Evolutionary conservation across 2,113 vertebrate species (phyloP), one percentile per base, ranked within the genome.

Genomic region (Chionis minor): DNA sequence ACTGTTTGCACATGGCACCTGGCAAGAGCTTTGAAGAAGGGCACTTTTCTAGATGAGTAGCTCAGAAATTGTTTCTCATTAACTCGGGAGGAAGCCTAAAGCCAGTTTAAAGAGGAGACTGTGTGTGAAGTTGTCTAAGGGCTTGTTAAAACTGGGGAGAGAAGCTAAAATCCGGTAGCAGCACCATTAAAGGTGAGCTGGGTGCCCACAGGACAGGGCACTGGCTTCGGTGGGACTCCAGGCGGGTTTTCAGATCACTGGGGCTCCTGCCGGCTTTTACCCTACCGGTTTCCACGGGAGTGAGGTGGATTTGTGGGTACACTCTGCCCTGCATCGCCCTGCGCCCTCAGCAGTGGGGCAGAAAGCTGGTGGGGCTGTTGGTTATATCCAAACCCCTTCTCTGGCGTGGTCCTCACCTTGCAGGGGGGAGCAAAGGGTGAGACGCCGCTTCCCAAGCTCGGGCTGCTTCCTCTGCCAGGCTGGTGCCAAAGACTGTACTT

Each of bases 11-110:
- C 90, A 71, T 86, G 86, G 90, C 95, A 97, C 95, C 95, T 97
- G 92, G 86, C 88, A 97, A 52, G 89, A 58, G 67, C 96, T 98
- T 97, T 96, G 95, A 97, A 97, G 93, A 88, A 65, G 61, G 93
- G 87, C 73, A 73, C 40, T 72, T 62, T 81, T 73, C 55, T 71
- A 27, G 89, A 94, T 74, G 69, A 96, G 93, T 56, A 94, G 90
- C 52, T 52, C 86, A 70, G 83, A 75, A 91, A 78, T 88, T 90
- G 80, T 85, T 97, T 95, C 81, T 96, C 88, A 33, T 88, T 75
- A 95, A 91, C 69, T 88, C 20, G 4, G 80, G 45, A 94, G 91
- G 91, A 92, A 96, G 89, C 87, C 92, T 91, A 40, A 85, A 84
- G 65, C 19, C 71, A 47, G 67, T 90, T 97, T 71, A 88, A 70